Evolutionary conservation across 2,113 vertebrate species (phyloP).

Genomic region (Paedocypris sp.): DNA sequence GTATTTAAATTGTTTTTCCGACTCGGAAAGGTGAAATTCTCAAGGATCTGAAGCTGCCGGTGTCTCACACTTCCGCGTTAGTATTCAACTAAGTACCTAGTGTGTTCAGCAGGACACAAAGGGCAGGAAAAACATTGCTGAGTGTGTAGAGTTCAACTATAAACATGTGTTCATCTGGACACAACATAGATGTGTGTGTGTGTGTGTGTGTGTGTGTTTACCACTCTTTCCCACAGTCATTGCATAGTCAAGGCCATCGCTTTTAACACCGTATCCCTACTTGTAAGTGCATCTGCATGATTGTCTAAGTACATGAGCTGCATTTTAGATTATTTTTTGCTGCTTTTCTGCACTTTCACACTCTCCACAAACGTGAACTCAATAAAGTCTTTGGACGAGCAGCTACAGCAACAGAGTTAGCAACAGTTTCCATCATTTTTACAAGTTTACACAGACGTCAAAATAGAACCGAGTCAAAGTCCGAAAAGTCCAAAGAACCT

Average conservation of each 20-base stretch:
- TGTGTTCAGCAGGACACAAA: background rate
- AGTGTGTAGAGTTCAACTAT: conserved; percentile 10
- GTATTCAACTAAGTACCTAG: conserved; percentile 2
- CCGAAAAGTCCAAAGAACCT: too few relatives aligned
- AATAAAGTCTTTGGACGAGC: too few relatives aligned
- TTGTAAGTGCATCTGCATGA: background rate
- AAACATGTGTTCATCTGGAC: conserved; percentile 11
- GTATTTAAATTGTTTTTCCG: background rate
- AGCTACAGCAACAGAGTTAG: too few relatives aligned
- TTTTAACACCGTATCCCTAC: background rate
- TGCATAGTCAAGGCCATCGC: conserved; percentile 9
- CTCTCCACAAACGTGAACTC: too few relatives aligned
- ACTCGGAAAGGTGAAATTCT: conserved; percentile 1
- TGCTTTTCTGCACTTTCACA: too few relatives aligned
- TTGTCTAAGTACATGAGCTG: too few relatives aligned
- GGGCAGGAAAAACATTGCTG: conserved; percentile 10
- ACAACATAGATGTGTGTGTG: background rate
- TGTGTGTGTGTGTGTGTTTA: background rate
- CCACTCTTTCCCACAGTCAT: too few relatives aligned
- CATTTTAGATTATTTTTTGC: too few relatives aligned
- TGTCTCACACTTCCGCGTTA: background rate
- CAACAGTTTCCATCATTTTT: too few relatives aligned
- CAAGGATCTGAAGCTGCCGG: background rate
- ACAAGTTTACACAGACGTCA: too few relatives aligned
- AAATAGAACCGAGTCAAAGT: too few relatives aligned